These are phyloP conservation scores for Drosophila nr. fundita DNA, from an alignment of 2,888 invertebrate species.

Conservation along the genomic window DNA sequence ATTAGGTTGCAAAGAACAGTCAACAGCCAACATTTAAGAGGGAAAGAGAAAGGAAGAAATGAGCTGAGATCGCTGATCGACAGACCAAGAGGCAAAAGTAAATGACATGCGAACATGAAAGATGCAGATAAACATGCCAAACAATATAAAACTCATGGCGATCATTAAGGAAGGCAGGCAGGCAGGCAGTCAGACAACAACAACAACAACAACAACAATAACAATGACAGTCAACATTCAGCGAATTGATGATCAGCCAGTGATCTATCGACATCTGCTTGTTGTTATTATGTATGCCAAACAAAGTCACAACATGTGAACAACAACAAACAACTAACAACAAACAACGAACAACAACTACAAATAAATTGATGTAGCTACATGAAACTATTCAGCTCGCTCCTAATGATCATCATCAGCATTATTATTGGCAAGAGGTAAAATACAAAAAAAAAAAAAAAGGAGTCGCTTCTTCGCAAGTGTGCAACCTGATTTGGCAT, in stretches of 20 bases:
- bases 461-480: conserved; percentile 22
- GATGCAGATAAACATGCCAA: conserved; percentile 79
- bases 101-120: conserved; percentile 79
- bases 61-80: conserved; percentile 28
- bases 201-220: conserved; percentile 25
- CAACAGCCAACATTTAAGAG: conserved; percentile 17
- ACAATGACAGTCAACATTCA: conserved; percentile 47
- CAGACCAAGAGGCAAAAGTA: conserved; percentile 54
- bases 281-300: conserved; percentile 80
- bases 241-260: conserved; percentile 73
- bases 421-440: conserved; percentile 22
- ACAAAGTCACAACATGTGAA: conserved; percentile 82
- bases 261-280: conserved; percentile 63
- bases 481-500: conserved; percentile 59
- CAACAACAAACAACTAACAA: conserved; percentile 50
- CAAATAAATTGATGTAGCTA: conserved; percentile 60
- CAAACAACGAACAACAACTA: conserved; percentile 17
- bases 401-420: conserved; percentile 22
- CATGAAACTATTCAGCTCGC: conserved; percentile 41
- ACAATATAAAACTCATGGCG: conserved; percentile 70
- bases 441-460: not conserved
- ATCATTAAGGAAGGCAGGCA: conserved; percentile 53
- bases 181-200: conserved; percentile 10
- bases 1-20: conserved; percentile 64
- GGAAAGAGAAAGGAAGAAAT: conserved; percentile 9